Evolutionary conservation across 2,113 vertebrate species (phyloP).

Genomic region (Bombycilla garrulus): DNA sequence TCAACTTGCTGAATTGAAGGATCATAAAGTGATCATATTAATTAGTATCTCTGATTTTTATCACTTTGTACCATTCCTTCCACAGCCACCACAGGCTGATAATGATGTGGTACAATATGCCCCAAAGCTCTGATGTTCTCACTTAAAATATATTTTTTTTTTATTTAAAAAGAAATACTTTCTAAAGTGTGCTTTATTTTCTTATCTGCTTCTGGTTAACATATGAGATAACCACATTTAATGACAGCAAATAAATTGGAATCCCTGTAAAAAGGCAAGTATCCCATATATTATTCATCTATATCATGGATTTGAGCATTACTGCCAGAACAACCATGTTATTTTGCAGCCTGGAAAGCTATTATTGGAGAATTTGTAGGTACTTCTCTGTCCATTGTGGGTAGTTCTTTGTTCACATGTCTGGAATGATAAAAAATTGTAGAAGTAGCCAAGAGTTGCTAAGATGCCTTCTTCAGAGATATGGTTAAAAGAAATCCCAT

Average conservation of each 20-base stretch:
- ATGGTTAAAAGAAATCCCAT: background rate
- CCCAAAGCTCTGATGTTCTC: background rate
- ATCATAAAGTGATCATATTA: background rate
- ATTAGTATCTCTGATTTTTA: background rate
- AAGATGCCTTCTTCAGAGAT: background rate
- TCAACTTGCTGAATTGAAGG: background rate
- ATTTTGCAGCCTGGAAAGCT: background rate
- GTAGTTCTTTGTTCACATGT: background rate
- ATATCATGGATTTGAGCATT: background rate
- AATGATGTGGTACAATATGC: background rate
- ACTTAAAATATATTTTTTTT: background rate
- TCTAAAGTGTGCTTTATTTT: background rate
- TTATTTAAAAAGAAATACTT: background rate
- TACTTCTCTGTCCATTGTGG: background rate
- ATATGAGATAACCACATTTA: background rate
- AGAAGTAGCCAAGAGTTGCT: background rate
- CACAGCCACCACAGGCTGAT: background rate
- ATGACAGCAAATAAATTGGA: background rate
- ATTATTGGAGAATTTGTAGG: background rate
- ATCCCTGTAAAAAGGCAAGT: background rate
- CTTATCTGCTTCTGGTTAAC: background rate
- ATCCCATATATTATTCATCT: background rate
- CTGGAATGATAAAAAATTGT: background rate
- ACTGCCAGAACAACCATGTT: background rate
- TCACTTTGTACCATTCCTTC: background rate